These are phyloP conservation scores for Temnothorax rugatulus DNA, from an alignment of 2,888 invertebrate species.

Conservation along the genomic window DNA sequence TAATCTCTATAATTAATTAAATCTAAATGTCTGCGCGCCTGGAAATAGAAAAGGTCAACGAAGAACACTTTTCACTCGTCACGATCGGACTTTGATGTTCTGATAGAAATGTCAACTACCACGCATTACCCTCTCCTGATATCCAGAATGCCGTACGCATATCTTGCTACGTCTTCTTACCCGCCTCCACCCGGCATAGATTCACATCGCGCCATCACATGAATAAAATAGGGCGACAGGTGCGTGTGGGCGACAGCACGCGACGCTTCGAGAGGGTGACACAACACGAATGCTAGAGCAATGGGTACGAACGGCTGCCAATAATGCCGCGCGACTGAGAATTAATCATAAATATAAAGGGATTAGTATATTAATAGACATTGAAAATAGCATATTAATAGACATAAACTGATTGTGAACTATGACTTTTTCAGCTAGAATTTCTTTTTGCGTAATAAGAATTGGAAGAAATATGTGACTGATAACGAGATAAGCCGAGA, in stretches of 20 bases:
- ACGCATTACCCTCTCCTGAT: not conserved
- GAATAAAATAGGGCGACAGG: constrained; percentile 58
- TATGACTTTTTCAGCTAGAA: not conserved
- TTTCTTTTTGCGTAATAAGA: not conserved
- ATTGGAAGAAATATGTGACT: not conserved
- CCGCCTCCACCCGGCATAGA: constrained; percentile 5
- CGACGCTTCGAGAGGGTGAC: constrained; percentile 33
- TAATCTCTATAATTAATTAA: not conserved
- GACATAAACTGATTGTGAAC: not conserved
- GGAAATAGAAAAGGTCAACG: not conserved
- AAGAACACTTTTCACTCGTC: not conserved
- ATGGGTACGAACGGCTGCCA: constrained; percentile 16
- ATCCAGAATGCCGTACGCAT: constrained; percentile 30
- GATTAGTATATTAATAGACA: constrained; percentile 6
- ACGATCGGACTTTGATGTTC: not conserved
- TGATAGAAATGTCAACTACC: constrained; percentile 35
- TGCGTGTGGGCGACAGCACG: constrained; percentile 48
- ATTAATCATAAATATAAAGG: constrained; percentile 17
- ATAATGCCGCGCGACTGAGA: constrained; percentile 25
- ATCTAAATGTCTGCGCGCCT: not conserved
- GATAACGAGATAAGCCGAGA: not conserved
- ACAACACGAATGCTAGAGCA: constrained; percentile 22
- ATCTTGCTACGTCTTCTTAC: constrained; percentile 25
- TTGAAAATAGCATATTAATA: not conserved
- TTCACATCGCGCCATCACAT: constrained; percentile 24